Base-by-base conservation (phyloP, 2,113 vertebrate species). In the Sceloporus tristichus region DNA sequence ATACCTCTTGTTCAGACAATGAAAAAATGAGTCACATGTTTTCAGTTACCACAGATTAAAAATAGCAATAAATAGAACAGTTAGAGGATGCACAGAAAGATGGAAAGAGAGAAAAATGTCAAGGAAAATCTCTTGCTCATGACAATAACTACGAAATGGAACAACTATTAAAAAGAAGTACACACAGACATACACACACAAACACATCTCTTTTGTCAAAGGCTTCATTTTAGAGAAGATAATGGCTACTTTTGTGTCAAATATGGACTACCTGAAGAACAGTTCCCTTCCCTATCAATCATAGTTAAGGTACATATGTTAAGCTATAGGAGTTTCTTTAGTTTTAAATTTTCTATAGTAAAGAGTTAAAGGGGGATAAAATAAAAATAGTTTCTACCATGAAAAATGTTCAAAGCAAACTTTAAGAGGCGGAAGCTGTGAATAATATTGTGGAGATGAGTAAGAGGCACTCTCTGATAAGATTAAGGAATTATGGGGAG, bases 401-500 rank as follows among this genome's bases (percentile, higher is more conserved):
- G 87, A 80, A 87, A 79, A 91, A 76, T 14, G 65, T 18, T 88
- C 91, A 86, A 0, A 75, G 81, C 8, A 66, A 29, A 2, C 53
- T 88, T 85, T 79, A 62, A 9, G 34, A 88, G 76, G 27, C 68
- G 82, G 89, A 9, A 0, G 0, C 53, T 85, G 76, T 48, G 66
- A 83, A 85, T 79, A n/a, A n/a, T n/a, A 70, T 1, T 38, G 16
- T 1, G 23, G 19, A 91, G 90, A 89, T 1, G 85, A 87, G 80
- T 66, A 29, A 90, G 4, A 88, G 90, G n/a, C 7, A 92, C 54
- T 11, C 86, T 76, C 9, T 65, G 76, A 8, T 27, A 16, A 85
- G 13, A n/a, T 93, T 85, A 89, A 91, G 40, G 68, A 25, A 85
- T 70, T 93, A 90, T 48, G 78, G 79, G 86, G 79, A 82, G 23